Evolutionary conservation across 2,113 vertebrate genomes (phyloP), one percentile per base, ranked within the genome.

Genomic region (Chaetops frenatus): DNA sequence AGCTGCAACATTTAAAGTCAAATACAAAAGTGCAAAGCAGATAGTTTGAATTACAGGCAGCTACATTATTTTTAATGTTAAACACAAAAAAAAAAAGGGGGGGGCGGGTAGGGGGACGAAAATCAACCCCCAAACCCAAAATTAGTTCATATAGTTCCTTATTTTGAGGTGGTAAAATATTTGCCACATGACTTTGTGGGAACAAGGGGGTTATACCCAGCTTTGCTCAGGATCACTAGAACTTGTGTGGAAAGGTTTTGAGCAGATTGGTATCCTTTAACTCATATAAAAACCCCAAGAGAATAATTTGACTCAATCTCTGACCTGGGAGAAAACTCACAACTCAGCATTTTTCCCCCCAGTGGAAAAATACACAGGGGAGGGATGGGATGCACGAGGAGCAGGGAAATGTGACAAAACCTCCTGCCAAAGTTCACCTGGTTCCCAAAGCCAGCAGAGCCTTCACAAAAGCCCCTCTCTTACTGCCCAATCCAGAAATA

Each of bases 81-180:
- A 83, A 33, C 4, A 1, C 12, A 35, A 58, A 54, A 76, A 51
- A 22, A 76, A 53, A 18, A 4, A 16, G 10, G 7, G 5, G 5
- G 0, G 2, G 6, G 0, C 1, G 1, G 2, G 3, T 29, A 4
- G n/a, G n/a, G n/a, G n/a, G n/a, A n/a, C n/a, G n/a, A n/a, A 15
- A 74, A 48, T 36, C 28, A 66, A 47, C 10, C 6, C n/a, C 10
- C 50, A 28, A 11, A 25, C 4, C 4, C 21, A 36, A 33, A 42
- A 5, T 20, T 44, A 31, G 3, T 44, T 72, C 21, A 36, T 3
- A 16, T 2, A 23, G 2, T 36, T 77, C 15, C 22, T 51, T 66
- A 28, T 51, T 92, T 44, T 67, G 17, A 90, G 20, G 14, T 6
- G 3, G 7, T 22, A 40, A 70, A 86, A 42, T 18, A 40, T 36